Percentiles rank a stretch among this genome's conserved stretches.
Evolutionary conservation across 2,113 vertebrate genomes (phyloP).

Genomic region (Tenebrosternarchus preto): DNA sequence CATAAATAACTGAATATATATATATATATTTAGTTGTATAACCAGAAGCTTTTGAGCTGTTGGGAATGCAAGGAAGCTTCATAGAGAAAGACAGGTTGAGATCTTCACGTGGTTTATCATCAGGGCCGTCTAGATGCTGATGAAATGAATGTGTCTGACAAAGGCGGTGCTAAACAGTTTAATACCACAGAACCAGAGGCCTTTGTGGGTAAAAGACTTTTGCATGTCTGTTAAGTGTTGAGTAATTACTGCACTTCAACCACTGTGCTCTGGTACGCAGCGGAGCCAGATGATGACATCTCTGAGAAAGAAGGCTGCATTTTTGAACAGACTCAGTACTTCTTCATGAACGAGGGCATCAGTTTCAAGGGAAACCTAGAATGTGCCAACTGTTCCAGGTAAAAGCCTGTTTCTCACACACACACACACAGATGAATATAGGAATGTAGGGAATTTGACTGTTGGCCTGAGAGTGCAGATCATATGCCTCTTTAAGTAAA

Average conservation of each 20-base stretch:
- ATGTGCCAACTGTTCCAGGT: constrained; percentile 93
- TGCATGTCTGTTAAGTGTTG: not conserved
- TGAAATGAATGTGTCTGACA: too few relatives aligned
- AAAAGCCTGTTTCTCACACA: constrained; percentile 42
- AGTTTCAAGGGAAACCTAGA: constrained; percentile 84
- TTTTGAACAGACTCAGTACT: constrained; percentile 94
- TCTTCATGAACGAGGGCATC: constrained; percentile 79
- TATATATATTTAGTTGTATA: not conserved
- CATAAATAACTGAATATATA: too few relatives aligned
- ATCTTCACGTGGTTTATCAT: too few relatives aligned
- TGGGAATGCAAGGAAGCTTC: too few relatives aligned
- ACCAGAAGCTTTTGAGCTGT: not conserved
- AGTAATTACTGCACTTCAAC: not conserved
- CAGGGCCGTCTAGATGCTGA: too few relatives aligned
- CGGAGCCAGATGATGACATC: constrained; percentile 82
- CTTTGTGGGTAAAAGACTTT: not conserved
- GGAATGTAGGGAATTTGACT: not conserved
- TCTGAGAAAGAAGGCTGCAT: constrained; percentile 90
- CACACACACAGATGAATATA: not conserved
- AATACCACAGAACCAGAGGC: too few relatives aligned
- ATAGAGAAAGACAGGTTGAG: too few relatives aligned
- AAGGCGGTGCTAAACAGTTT: too few relatives aligned
- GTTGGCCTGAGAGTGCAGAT: not conserved
- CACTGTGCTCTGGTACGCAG: constrained; percentile 63
- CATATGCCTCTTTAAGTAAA: not conserved